Base-by-base conservation (phyloP, 2,888 invertebrate genomes). In the Trileptium ribeirensis region DNA sequence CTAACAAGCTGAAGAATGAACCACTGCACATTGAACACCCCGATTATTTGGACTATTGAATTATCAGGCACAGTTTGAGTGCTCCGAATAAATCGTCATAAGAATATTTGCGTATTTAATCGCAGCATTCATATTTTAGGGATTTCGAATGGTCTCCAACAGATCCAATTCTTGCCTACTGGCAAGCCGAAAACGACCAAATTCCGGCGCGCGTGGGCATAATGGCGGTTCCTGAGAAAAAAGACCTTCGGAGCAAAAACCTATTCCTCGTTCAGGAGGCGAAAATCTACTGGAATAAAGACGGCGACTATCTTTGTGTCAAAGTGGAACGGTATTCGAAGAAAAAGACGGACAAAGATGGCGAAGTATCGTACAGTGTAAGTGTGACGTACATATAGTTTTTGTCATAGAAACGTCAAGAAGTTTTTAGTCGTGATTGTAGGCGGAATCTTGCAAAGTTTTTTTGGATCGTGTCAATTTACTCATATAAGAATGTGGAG, bases 91-190 rank as follows among this genome's bases (percentile, higher is more conserved):
- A n/a, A n/a, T n/a, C n/a, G n/a, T n/a, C n/a, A n/a, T n/a, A n/a
- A n/a, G n/a, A n/a, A n/a, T n/a, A n/a, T n/a, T n/a, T n/a, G n/a
- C n/a, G n/a, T n/a, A n/a, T n/a, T n/a, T n/a, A n/a, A n/a, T n/a
- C n/a, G n/a, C n/a, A n/a, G n/a, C n/a, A n/a, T n/a, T 83, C 31
- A 67, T 70, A 36, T 70, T 85, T 96, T 86, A 92, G 95, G 84
- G 96, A 97, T 87, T 98, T 99, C 90, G 94, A 94, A 85, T 99
- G 99, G 98, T 98, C 97, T 0, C 98, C 99, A 0, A 94, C 96
- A 0, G 96, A 97, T 89, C 97, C 97, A 88, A 92, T 94, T 51
- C 92, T 99, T 75, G 97, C 97, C 0, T 99, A 97, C 89, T 99
- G 98, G 97, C 96, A 97, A 1, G 96, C 97, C 0, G 99, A 99